Evolutionary conservation across 2,888 invertebrate species (phyloP).

Genomic region (Spodoptera exigua): DNA sequence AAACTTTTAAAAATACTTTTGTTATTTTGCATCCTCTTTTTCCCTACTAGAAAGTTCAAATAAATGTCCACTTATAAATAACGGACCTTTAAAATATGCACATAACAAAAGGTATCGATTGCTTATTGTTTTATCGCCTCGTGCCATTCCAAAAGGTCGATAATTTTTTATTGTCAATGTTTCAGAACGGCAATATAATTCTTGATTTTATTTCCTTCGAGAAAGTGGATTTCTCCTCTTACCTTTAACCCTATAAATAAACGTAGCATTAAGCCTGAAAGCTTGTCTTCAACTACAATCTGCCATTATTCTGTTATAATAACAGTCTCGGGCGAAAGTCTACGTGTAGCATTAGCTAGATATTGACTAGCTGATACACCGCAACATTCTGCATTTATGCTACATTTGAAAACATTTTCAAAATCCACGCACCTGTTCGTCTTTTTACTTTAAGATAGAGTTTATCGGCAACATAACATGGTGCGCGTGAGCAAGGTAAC

Average conservation of each 20-base stretch:
- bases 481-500: conserved; percentile 65
- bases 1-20: neutral
- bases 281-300: conserved; percentile 41
- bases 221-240: conserved; percentile 57
- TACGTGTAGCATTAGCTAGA: conserved; percentile 26
- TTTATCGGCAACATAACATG: conserved; percentile 72
- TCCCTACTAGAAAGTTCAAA: no score
- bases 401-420: conserved; percentile 43
- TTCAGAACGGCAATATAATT: conserved; percentile 60
- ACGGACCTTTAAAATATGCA: conserved; percentile 24
- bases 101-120: conserved; percentile 62
- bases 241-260: conserved; percentile 55
- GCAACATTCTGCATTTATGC: conserved; percentile 17
- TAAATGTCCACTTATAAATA: neutral
- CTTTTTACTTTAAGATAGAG: conserved; percentile 66
- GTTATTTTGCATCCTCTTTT: no score
- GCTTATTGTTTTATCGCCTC: conserved; percentile 69
- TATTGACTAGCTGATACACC: conserved; percentile 12
- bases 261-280: conserved; percentile 27
- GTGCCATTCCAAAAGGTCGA: conserved; percentile 65
- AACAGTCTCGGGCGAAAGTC: conserved; percentile 37
- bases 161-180: conserved; percentile 70
- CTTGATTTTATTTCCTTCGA: conserved; percentile 60
- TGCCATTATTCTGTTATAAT: conserved; percentile 37
- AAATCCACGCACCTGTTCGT: conserved; percentile 52